A percentile compares a stretch with the other conserved stretches of the same genome.
These are phyloP conservation scores for Anarhynchus alexandrinus DNA, from an alignment of 2,113 vertebrate genomes.

Conservation along the genomic window DNA sequence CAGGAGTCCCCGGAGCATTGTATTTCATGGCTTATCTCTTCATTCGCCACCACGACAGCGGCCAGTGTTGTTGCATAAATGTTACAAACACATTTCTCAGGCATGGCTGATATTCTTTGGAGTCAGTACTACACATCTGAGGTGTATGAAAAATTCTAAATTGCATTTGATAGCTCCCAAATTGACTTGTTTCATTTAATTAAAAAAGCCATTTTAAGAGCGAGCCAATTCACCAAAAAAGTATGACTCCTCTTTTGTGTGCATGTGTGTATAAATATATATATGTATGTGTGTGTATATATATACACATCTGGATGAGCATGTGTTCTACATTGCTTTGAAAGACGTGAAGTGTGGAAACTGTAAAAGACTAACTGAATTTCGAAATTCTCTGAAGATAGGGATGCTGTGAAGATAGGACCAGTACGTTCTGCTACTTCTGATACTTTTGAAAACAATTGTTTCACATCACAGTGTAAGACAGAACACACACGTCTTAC, in stretches of 20 bases:
- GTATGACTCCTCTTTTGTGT: neutral
- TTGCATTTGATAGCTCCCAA: neutral
- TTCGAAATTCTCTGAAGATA: neutral
- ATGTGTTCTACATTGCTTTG: neutral
- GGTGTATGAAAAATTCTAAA: neutral
- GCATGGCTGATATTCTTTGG: neutral
- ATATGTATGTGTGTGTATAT: too few relatives aligned
- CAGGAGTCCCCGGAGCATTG: neutral
- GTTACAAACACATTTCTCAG: conserved; percentile 10
- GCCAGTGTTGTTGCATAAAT: neutral
- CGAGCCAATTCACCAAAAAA: neutral
- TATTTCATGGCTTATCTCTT: conserved; percentile 16
- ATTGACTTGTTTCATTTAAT: neutral
- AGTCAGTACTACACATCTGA: neutral
- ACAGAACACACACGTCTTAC: neutral
- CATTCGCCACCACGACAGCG: neutral
- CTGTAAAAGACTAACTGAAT: neutral
- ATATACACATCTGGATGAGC: neutral
- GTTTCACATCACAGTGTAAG: neutral
- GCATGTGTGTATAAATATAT: neutral
- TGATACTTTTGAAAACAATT: neutral
- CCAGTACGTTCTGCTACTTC: neutral
- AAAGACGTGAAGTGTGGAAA: neutral
- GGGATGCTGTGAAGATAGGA: neutral
- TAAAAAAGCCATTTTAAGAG: neutral